Evolutionary conservation across 2,888 invertebrate species (phyloP), one percentile per base, ranked within the genome.

Genomic region (Microctonus hyperodae): DNA sequence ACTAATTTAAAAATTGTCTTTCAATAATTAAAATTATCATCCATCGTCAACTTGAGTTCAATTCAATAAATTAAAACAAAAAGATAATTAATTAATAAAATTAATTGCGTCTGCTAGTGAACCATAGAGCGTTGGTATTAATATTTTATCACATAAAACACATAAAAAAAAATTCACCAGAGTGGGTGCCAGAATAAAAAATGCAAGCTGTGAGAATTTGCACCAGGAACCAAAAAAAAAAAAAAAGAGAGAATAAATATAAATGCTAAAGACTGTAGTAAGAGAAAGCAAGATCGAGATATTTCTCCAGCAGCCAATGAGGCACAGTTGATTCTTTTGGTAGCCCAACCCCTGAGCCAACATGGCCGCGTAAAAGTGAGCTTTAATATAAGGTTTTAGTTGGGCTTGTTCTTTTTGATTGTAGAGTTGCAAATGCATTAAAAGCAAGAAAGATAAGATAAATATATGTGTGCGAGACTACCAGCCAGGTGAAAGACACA

Each of bases 301-400:
- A 66, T 69, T 59, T 61, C 64, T 65, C 50, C 71, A 72, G 58
- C 75, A 76, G 74, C 83, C 83, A 83, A 83, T 83, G 80, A 80
- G 74, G 77, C 74, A n/a, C n/a, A 56, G 78, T 72, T 76, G 75
- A 74, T 78, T 79, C 78, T 81, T 80, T 81, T 76, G 77, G 77
- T 78, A 73, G 83, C 79, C 83, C 83, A 79, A 78, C 83, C 83
- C 83, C 82, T 81, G 74, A 73, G 71, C 72, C 78, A 84, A 82
- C 79, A 83, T 83, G 83, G 83, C 83, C 78, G 82, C 75, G 74
- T 74, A 70, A 76, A 78, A 78, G 78, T 78, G 76, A 78, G 77
- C 76, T 77, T 75, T 75, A 76, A 5, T 5, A 74, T 68, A 75
- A 75, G 75, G 75, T 75, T 78, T 74, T 72, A 70, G 74, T 72